These are phyloP conservation scores for Quiscalus mexicanus DNA, from an alignment of 2,113 vertebrate genomes.

Conservation along the genomic window DNA sequence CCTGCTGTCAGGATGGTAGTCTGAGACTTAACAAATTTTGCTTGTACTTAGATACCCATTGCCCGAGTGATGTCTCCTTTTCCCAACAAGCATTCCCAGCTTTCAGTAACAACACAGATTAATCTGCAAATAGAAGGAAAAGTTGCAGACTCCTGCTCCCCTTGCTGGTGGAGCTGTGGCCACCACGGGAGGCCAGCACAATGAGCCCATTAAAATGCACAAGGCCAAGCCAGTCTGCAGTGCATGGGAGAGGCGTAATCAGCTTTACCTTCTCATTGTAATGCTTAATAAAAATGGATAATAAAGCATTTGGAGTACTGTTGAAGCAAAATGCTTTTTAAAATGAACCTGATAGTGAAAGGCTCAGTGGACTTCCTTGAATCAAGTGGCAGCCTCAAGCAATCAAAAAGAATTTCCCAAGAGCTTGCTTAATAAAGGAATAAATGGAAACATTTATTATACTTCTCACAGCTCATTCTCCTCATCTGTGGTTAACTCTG, in stretches of 20 bases:
- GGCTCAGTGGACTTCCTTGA: neutral
- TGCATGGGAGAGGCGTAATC: neutral
- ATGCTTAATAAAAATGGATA: slow-evolving; percentile 37
- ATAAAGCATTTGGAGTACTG: neutral
- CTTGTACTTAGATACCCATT: neutral
- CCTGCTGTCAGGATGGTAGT: neutral
- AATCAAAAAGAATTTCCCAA: slow-evolving; percentile 41
- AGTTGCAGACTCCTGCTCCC: fast-evolving
- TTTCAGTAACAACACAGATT: fast-evolving
- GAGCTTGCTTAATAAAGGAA: slow-evolving; percentile 30
- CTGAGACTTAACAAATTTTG: neutral
- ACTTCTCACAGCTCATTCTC: neutral
- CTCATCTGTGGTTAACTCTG: neutral
- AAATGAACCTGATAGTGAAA: slow-evolving; percentile 38
- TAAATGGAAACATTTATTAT: neutral
- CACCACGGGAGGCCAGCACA: fast-evolving
- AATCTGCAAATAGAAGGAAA: neutral
- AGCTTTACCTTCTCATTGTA: neutral
- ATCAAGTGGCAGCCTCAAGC: neutral
- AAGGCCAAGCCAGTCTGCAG: neutral
- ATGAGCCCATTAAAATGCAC: neutral
- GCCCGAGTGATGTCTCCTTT: neutral
- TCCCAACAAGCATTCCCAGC: neutral
- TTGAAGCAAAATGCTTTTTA: slow-evolving; percentile 21
- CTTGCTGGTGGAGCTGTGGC: fast-evolving